phyloP scores from a whole-genome alignment of 2,113 vertebrate species.

The Speoplatyrhinus poulsoni region DNA sequence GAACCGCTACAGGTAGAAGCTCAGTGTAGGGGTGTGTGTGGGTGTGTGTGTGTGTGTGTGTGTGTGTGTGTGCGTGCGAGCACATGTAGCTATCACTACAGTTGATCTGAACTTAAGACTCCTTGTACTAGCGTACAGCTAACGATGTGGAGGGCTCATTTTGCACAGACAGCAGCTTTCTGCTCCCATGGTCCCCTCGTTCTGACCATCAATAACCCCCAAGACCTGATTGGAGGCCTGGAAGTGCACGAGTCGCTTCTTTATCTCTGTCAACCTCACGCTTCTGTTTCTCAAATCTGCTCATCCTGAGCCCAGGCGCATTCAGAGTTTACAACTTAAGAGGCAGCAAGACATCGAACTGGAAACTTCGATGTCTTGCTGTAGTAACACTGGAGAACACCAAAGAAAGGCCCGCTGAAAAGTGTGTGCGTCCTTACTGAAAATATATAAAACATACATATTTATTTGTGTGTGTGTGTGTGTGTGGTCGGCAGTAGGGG shows the following conservation, averaged over 20 bases:
- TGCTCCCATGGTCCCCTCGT: background rate
- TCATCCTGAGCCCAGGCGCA: conserved; percentile 9
- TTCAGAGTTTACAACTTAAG: conserved; percentile 41
- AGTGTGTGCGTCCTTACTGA: background rate
- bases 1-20: conserved; percentile 28
- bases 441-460: background rate
- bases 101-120: too few species aligned
- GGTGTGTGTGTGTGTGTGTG: background rate
- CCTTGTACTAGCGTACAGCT: too few species aligned
- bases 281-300: conserved; percentile 15
- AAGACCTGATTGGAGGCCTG: background rate
- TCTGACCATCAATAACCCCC: conserved; percentile 20
- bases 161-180: background rate
- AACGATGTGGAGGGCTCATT: background rate
- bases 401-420: conserved; percentile 1
- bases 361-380: background rate
- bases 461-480: background rate
- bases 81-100: background rate
- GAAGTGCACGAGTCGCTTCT: background rate
- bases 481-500: background rate
- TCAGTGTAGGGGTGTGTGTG: background rate
- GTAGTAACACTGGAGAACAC: conserved; percentile 11
- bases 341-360: conserved; percentile 5
- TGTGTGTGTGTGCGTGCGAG: background rate
- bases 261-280: conserved; percentile 5